Base-by-base conservation (phyloP, 2,113 vertebrate genomes). In the Tauraco erythrolophus region DNA sequence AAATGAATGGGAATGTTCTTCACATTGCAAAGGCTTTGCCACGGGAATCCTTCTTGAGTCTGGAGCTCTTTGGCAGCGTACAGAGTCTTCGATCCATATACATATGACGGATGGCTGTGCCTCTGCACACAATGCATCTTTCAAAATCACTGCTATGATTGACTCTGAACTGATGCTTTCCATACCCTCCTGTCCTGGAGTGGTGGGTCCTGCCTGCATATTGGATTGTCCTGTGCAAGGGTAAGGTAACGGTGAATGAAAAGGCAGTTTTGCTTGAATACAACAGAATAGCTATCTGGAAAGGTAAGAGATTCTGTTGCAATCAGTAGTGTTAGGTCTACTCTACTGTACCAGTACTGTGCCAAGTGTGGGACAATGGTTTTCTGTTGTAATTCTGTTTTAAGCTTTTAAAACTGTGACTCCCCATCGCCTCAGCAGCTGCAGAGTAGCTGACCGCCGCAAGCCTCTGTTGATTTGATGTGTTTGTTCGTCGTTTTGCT, bases 1-100 rank as follows among this genome's bases (percentile, higher is more conserved):
- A 79, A 80, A 91, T 86, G 87, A 93, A 86, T 87, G 53, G 76
- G 68, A 84, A 89, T 91, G 95, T 84, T 93, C 62, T 92, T 45
- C 6, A 14, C 4, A 27, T 33, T 57, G 70, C 23, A 62, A 72
- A 89, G 66, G 57, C 53, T 87, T 84, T 89, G 75, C 87, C 75
- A 68, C 76, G 91, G 94, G 90, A 94, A 95, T 91, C 51, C 37
- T 45, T 68, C 0, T 0, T 0, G 3, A 61, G 16, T 66, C 56
- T 71, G 71, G 39, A 56, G 51, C 61, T 54, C 24, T 61, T 21
- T 79, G 66, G 70, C 87, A 66, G 86, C 4, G 2, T 14, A 43
- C 23, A 60, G 84, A 82, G 61, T 25, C 65, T 75, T 79, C 79
- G 58, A 6, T 35, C 43, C 69, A 1, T 11, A 43, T 12, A 39